phyloP scores from a whole-genome alignment of 2,113 vertebrate species.

The Oryctolagus cuniculus region DNA sequence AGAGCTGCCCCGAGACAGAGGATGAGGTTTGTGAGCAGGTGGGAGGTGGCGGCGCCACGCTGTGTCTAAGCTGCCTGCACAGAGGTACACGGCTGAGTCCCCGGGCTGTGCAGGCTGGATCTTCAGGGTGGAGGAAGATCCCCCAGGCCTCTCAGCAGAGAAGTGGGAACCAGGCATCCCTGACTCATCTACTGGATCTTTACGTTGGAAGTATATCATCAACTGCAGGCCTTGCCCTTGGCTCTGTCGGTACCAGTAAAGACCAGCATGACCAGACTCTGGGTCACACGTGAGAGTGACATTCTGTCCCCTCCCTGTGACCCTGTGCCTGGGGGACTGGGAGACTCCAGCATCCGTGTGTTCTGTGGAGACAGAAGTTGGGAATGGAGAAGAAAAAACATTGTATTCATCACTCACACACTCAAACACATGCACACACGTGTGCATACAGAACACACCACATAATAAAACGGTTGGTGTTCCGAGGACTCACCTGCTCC shows the following conservation, averaged over 20 bases:
- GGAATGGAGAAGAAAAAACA: background rate
- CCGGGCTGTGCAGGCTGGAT: background rate
- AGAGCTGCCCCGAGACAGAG: background rate
- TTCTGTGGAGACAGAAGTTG: background rate
- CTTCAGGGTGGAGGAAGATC: fast-evolving
- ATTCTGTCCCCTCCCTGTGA: background rate
- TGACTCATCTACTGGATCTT: fast-evolving
- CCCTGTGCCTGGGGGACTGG: background rate
- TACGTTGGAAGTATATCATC: background rate
- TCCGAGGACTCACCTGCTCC: background rate
- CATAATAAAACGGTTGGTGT: background rate
- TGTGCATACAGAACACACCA: background rate
- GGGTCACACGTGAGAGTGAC: slow-evolving; percentile 3
- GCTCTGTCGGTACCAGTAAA: slow-evolving; percentile 63
- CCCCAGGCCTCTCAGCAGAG: fast-evolving
- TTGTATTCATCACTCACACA: fast-evolving
- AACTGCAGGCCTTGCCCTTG: background rate
- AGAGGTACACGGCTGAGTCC: background rate
- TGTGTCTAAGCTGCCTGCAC: slow-evolving; percentile 14
- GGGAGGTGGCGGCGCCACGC: background rate
- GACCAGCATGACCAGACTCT: fast-evolving
- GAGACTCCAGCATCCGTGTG: background rate
- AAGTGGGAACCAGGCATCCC: background rate
- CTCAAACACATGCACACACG: background rate
- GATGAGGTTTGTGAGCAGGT: slow-evolving; percentile 14